phyloP scores from a whole-genome alignment of 37 sponge, comb jelly and placozoan genomes.

The Axinella damicornis region DNA sequence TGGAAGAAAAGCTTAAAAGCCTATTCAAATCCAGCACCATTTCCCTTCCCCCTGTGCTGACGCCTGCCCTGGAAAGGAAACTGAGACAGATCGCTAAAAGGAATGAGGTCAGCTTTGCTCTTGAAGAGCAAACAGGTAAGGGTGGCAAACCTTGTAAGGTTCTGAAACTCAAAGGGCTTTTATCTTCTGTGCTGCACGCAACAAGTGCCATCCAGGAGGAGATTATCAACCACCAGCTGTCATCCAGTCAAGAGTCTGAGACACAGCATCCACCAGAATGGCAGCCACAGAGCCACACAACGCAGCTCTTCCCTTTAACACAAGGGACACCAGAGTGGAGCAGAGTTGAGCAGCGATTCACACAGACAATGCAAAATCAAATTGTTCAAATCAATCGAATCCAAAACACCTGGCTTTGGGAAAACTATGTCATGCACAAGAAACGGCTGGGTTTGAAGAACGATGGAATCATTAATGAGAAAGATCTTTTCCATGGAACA shows the following conservation, averaged over 20 bases:
- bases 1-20: slow-evolving; percentile 25
- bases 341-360: slow-evolving; percentile 45
- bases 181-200: background rate
- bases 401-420: slow-evolving; percentile 89
- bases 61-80: slow-evolving; percentile 34
- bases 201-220: slow-evolving; percentile 32
- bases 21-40: background rate
- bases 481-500: slow-evolving; percentile 84
- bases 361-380: slow-evolving; percentile 50
- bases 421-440: slow-evolving; percentile 62
- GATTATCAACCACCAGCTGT: slow-evolving; percentile 38
- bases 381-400: slow-evolving; percentile 57
- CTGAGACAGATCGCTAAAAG: slow-evolving; percentile 15
- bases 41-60: slow-evolving; percentile 2
- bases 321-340: slow-evolving; percentile 55
- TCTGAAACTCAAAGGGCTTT: slow-evolving; percentile 32
- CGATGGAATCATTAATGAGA: slow-evolving; percentile 65
- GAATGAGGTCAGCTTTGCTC: slow-evolving; percentile 8
- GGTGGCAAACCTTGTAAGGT: slow-evolving; percentile 12
- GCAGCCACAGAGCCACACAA: slow-evolving; percentile 42
- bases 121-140: background rate
- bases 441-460: slow-evolving; percentile 68
- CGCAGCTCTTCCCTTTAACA: slow-evolving; percentile 42
- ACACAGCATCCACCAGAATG: slow-evolving; percentile 48
- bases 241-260: background rate